Evolutionary conservation across 2,888 invertebrate species (phyloP).

Genomic region (Sarcophaga carnaria): DNA sequence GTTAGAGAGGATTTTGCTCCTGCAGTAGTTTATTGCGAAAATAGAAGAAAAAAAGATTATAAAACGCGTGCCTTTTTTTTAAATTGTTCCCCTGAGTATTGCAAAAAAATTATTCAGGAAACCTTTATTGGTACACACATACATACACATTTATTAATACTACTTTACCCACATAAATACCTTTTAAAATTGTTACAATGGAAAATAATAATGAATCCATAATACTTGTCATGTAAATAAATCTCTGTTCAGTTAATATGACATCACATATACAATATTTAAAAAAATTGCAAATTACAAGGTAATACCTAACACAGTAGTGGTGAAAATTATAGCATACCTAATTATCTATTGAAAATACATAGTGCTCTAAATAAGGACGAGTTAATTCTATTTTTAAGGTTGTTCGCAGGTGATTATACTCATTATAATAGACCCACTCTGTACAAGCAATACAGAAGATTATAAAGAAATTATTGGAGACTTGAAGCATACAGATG

Average conservation of each 20-base stretch:
- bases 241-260: constrained; percentile 76
- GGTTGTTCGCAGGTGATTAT: accelerated
- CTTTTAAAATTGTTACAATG: constrained; percentile 29
- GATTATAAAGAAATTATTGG: no score
- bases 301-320: no score
- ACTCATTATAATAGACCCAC: no score
- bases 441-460: no score
- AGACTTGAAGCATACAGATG: no score
- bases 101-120: background rate
- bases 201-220: constrained; percentile 71
- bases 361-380: no score
- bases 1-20: constrained; percentile 29
- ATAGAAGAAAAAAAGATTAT: background rate
- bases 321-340: no score
- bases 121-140: background rate
- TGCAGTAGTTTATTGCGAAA: constrained; percentile 37
- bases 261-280: constrained; percentile 67
- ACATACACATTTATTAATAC: background rate
- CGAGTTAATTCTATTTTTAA: no score
- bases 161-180: constrained; percentile 14
- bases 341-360: no score
- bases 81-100: constrained; percentile 71
- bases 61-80: constrained; percentile 48
- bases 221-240: constrained; percentile 79
- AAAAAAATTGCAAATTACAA: no score